Conservation (phyloP, 1,140 invertebrate genomes). For the Sitobion miscanthi region DNA sequence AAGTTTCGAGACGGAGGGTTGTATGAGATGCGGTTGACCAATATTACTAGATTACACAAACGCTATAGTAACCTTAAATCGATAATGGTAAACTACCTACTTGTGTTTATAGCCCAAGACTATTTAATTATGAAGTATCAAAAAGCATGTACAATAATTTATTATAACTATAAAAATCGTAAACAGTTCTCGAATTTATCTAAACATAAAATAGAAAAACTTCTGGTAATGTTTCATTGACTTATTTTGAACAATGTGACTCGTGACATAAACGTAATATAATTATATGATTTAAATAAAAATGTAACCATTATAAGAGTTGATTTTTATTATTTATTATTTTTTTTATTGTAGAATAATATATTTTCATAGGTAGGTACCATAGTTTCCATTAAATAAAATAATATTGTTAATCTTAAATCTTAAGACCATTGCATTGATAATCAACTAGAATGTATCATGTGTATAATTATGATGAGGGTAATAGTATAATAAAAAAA, state of each 20-base stretch:
- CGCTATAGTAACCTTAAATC: background rate
- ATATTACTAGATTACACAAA: background rate
- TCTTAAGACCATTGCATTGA: no score
- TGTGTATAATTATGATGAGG: no score
- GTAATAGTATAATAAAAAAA: no score
- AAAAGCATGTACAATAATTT: background rate
- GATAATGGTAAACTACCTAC: background rate
- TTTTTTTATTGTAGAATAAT: no score
- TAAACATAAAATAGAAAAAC: background rate
- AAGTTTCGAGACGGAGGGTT: constrained; percentile 6
- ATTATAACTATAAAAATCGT: background rate
- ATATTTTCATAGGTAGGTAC: no score
- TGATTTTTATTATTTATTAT: background rate
- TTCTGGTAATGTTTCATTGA: background rate
- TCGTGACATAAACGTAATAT: background rate
- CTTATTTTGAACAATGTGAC: background rate
- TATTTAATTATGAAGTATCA: background rate
- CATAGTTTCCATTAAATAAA: no score
- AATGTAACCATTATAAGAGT: background rate
- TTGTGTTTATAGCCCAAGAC: background rate
- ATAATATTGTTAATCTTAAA: no score
- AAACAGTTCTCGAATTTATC: background rate
- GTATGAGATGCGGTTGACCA: background rate
- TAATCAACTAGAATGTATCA: no score
- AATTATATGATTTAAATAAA: background rate